phyloP scores from a whole-genome alignment of 2,888 invertebrate species.

The Limnephilus lunatus region DNA sequence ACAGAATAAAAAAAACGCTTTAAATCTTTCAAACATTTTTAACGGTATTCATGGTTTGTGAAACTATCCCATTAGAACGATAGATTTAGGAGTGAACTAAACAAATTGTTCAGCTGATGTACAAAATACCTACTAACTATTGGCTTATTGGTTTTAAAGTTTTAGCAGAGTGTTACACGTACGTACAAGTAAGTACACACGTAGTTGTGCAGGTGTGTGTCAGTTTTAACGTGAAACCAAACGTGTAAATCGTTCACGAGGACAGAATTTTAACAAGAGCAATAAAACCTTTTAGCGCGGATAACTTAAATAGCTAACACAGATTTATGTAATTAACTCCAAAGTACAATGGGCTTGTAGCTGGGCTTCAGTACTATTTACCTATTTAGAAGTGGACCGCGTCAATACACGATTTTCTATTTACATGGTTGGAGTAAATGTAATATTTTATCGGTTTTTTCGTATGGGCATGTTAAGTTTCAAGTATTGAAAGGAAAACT shows the following conservation, averaged over 20 bases:
- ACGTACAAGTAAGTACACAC: background rate
- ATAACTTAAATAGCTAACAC: background rate
- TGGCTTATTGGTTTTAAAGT: background rate
- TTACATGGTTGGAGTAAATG: no score
- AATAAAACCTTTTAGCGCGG: background rate
- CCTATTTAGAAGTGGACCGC: background rate
- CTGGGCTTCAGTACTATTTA: background rate
- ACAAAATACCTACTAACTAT: background rate
- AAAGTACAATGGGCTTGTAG: background rate
- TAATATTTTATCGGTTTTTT: no score
- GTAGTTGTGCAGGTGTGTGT: background rate
- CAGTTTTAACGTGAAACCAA: background rate
- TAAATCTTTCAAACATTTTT: no score
- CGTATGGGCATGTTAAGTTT: no score
- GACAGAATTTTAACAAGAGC: constrained; percentile 12
- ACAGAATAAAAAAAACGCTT: no score
- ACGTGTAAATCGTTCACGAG: background rate
- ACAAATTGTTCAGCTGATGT: no score
- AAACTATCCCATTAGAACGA: no score
- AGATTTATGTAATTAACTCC: background rate
- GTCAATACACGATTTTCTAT: no score
- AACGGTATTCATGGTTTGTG: no score
- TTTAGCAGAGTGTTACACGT: background rate
- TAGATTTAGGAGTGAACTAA: no score
- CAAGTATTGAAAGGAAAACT: no score